phyloP scores from a whole-genome alignment of 2,888 invertebrate genomes.

The Lasioglossum marginatum region DNA sequence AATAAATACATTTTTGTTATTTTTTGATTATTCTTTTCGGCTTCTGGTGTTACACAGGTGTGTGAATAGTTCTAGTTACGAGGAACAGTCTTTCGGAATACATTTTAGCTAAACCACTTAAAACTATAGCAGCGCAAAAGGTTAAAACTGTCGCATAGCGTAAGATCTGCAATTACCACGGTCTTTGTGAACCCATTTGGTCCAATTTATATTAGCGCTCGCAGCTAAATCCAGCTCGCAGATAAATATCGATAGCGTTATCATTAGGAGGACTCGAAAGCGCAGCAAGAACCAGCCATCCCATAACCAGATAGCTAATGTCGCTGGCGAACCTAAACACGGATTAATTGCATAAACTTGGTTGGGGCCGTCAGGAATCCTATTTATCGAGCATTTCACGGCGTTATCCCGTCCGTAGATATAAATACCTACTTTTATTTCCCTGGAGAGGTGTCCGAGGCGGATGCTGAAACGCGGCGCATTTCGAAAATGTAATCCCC shows the following conservation, averaged over 20 bases:
- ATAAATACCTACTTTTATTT: slow-evolving; percentile 67
- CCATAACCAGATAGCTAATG: slow-evolving; percentile 7
- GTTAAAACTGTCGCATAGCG: not conserved
- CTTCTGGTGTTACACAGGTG: no score
- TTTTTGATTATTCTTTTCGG: no score
- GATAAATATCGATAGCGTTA: slow-evolving; percentile 10
- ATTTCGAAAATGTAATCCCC: slow-evolving; percentile 65
- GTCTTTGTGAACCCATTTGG: not conserved
- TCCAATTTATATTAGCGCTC: not conserved
- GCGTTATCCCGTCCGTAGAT: slow-evolving; percentile 2
- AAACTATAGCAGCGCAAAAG: not conserved
- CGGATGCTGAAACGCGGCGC: slow-evolving; percentile 16
- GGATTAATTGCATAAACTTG: slow-evolving; percentile 40
- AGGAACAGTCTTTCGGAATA: no score
- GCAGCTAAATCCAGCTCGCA: not conserved
- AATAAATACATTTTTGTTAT: no score
- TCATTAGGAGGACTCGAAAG: not conserved
- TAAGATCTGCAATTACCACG: not conserved
- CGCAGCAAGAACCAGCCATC: not conserved
- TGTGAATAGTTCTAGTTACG: no score
- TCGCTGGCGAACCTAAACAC: slow-evolving; percentile 2
- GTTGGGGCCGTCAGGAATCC: not conserved
- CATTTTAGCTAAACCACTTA: not conserved
- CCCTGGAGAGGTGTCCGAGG: slow-evolving; percentile 51
- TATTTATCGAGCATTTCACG: slow-evolving; percentile 29